A percentile compares a stretch with the other conserved stretches of the same genome.
phyloP scores from a whole-genome alignment of 2,888 invertebrate species.

The Neria commutata region DNA sequence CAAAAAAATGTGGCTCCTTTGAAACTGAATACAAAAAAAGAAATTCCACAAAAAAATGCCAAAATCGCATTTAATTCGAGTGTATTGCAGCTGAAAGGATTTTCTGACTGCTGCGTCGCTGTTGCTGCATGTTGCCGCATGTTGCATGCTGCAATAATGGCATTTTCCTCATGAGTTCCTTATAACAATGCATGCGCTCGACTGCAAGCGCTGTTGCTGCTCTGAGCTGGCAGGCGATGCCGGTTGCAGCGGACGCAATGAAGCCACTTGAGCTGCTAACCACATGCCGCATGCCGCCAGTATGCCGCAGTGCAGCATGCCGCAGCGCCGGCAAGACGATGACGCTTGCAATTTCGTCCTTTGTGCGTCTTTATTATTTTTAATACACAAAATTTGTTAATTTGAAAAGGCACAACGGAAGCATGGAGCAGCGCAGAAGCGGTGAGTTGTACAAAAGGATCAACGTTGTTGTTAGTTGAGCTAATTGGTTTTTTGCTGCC shows the following conservation, averaged over 20 bases:
- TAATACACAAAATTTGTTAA: conserved; percentile 48
- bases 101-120: conserved; percentile 8
- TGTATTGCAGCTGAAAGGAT: conserved; percentile 20
- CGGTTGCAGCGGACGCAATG: conserved; percentile 29
- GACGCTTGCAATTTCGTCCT: conserved; percentile 49
- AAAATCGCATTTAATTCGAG: conserved; percentile 17
- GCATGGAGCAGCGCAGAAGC: too few relatives aligned
- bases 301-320: conserved; percentile 16
- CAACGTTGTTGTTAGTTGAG: too few relatives aligned
- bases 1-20: too few relatives aligned
- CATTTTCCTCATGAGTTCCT: conserved; percentile 62
- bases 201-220: conserved; percentile 56
- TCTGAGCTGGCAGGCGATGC: conserved; percentile 18
- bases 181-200: conserved; percentile 60
- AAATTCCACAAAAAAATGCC: conserved; percentile 12
- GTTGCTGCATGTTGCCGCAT: conserved; percentile 13
- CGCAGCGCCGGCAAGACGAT: conserved; percentile 37
- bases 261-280: conserved; percentile 55
- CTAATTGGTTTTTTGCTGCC: too few relatives aligned
- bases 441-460: too few relatives aligned
- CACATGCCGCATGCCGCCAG: conserved; percentile 14
- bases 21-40: not conserved
- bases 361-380: conserved; percentile 8
- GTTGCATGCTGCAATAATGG: conserved; percentile 53
- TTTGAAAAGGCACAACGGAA: conserved; percentile 38